Evolutionary conservation across 2,888 invertebrate genomes (phyloP), one percentile per base, ranked within the genome.

Genomic region (Peribatodes rhomboidaria): DNA sequence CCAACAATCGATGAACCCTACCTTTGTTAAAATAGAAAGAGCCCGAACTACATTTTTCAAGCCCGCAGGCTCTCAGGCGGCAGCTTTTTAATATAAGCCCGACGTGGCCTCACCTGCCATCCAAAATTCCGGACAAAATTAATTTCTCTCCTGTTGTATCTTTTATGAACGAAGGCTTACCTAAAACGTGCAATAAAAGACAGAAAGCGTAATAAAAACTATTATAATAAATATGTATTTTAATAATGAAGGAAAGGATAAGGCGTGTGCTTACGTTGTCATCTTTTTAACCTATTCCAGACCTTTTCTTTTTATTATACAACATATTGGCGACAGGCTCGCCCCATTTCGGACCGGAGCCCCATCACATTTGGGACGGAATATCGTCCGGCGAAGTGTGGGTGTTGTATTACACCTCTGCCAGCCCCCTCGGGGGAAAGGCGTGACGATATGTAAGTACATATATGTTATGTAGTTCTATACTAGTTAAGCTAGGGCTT

Each of bases 71-170:
- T 31, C 18, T 49, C 44, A n/a, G 18, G 53, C 47, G 14, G n/a
- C 37, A 27, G 39, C 46, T 70, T 69, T 76, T 77, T 81, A 77
- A 74, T 75, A 76, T 78, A 65, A 57, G 71, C 69, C 67, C 55
- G 68, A 56, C 50, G 56, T 63, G 65, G 61, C 55, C 59, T 39
- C 57, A 49, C 49, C 61, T 64, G 70, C 69, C 67, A 73, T 73
- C 72, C 71, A 39, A 76, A 74, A 77, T 72, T 71, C 78, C 75
- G 71, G 75, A 70, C 73, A 69, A 80, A 80, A 84, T 83, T 83
- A 83, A 79, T 79, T 78, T 81, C 61, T 68, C 74, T 68, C 76
- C 71, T 79, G 77, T 79, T 82, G 82, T 83, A 84, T 82, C 79
- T 76, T 71, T 69, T 54, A 70, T 65, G 70, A 68, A 67, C 73